Evolutionary conservation across 64 coral and sea anemone species (phyloP), one percentile per base, ranked within the genome.

Genomic region (Pocillopora damicornis): DNA sequence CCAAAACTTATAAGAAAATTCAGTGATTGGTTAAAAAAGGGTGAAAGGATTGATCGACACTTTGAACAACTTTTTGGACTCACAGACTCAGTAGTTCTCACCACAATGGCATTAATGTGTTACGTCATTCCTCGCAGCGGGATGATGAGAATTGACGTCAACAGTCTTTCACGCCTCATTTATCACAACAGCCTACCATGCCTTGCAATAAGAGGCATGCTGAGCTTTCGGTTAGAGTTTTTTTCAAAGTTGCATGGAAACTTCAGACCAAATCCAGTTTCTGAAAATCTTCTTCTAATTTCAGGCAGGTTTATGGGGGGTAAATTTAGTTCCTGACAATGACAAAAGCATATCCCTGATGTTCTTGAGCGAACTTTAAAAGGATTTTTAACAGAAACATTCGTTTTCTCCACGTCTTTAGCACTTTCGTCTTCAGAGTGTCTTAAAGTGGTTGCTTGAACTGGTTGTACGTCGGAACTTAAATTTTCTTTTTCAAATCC

Each of bases 111-210:
- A 11, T 7, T 7, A 11, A 25, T 71, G n/a, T 23, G n/a, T 71
- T 71, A 30, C 11, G 22, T 63, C 12, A 8, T 63, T 71, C 10
- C 77, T 61, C 57, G n/a, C 58, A 23, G 58, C 7, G 22, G n/a
- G 60, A n/a, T 57, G 11, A 38, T 6, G 17, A 20, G 37, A 12
- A 79, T 79, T 79, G 77, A 79, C 77, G 77, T 79, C 77, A 79
- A 26, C 9, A 56, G 18, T 77, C 11, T 56, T 23, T 23, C 20
- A 71, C 22, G 42, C 9, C 56, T 17, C 75, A 77, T 5, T 42
- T 7, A 51, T 51, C 42, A 51, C 42, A 37, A 77, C 42, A n/a
- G 20, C 38, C 38, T 1, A 1, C 75, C 37, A 77, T 51, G 42
- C 42, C 42, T 51, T 51, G 42, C 17, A 37, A 77, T 56, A 22